Evolutionary conservation across 2,797 vertebrate species (phyloP).

Genomic region (Spheniscus humboldti): DNA sequence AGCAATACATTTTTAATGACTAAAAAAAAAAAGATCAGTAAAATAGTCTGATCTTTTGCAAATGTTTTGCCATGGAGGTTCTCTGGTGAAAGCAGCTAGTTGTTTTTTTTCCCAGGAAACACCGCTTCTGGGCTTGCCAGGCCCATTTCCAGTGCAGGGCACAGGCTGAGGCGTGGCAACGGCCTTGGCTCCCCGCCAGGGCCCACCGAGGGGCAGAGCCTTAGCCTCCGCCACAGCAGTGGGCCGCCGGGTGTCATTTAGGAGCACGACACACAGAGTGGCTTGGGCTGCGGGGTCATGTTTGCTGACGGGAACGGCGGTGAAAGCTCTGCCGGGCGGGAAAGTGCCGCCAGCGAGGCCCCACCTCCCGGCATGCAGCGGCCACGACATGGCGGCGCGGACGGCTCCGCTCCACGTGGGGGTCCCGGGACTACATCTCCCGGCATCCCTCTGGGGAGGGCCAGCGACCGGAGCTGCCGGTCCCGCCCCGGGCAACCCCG

Average conservation of each 20-base stretch:
- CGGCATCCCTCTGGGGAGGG: not conserved
- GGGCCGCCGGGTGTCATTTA: not conserved
- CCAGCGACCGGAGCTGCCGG: not conserved
- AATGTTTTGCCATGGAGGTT: not conserved
- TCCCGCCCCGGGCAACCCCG: not conserved
- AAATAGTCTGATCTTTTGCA: not conserved
- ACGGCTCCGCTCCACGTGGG: fast-evolving
- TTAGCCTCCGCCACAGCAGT: not conserved
- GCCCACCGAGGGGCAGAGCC: not conserved
- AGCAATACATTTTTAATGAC: not conserved
- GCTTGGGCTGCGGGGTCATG: not conserved
- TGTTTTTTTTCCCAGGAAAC: not conserved
- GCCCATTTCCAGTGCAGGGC: not conserved
- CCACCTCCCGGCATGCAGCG: fast-evolving
- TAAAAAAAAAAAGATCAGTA: too few relatives aligned
- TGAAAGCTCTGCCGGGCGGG: too few relatives aligned
- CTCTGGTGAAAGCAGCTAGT: not conserved
- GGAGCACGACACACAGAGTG: fast-evolving
- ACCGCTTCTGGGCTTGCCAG: too few relatives aligned
- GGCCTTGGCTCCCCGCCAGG: not conserved
- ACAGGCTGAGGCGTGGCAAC: fast-evolving
- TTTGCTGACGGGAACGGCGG: not conserved
- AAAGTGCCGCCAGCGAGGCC: not conserved
- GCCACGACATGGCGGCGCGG: not conserved
- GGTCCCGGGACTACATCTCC: not conserved